These are phyloP conservation scores for Petromus typicus DNA, from an alignment of 2,113 vertebrate species.

Conservation along the genomic window DNA sequence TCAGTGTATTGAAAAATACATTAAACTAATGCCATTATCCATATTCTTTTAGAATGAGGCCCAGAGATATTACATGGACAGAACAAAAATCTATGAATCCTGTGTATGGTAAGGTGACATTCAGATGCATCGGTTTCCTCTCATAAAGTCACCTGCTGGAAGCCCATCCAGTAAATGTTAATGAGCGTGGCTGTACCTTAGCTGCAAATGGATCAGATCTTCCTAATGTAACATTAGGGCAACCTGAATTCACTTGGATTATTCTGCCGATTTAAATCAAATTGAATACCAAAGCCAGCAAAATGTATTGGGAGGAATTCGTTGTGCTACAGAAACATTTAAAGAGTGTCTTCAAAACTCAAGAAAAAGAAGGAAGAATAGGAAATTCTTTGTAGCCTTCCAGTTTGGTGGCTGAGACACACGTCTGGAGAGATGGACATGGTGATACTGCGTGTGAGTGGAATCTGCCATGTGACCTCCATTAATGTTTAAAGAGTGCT, in stretches of 20 bases:
- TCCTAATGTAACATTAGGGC: constrained; percentile 73
- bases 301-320: constrained; percentile 74
- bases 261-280: constrained; percentile 77
- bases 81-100: constrained; percentile 70
- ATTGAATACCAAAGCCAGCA: constrained; percentile 71
- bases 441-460: constrained; percentile 33
- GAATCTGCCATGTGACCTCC: constrained; percentile 63
- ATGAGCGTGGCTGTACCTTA: constrained; percentile 77
- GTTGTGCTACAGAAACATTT: constrained; percentile 53
- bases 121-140: constrained; percentile 76
- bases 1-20: constrained; percentile 66
- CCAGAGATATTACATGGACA: constrained; percentile 65
- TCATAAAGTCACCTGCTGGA: constrained; percentile 79
- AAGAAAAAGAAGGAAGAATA: constrained; percentile 30
- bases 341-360: constrained; percentile 49
- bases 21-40: constrained; percentile 64
- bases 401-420: not conserved
- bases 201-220: constrained; percentile 77
- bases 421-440: constrained; percentile 36
- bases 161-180: constrained; percentile 82
- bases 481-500: constrained; percentile 65
- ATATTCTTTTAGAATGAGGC: constrained; percentile 55
- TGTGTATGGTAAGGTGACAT: constrained; percentile 72
- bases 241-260: constrained; percentile 78
- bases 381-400: constrained; percentile 13